Base-by-base conservation (phyloP, 2,113 vertebrate genomes). In the Pollimyrus isidori region DNA sequence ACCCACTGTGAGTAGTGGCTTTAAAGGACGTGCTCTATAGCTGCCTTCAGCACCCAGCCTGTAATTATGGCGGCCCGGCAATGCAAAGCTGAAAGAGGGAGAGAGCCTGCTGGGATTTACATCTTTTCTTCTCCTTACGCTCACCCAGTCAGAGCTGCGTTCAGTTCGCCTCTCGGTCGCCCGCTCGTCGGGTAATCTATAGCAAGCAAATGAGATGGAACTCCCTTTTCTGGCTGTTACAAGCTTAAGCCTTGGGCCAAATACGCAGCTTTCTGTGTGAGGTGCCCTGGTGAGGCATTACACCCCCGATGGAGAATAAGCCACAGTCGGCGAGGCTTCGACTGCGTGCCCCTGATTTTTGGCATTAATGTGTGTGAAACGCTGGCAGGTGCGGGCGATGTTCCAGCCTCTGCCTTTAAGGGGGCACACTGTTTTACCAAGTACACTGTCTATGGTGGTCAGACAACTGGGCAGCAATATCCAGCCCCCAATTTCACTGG, bases 151-250 rank as follows among this genome's bases (percentile, higher is more conserved):
- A 30, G 62, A 82, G 21, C 35, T 2, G 15, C 19, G 17, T 45
- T 17, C 76, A 21, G 76, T 39, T 80, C 46, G 2, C 86, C 73
- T 30, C 11, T 39, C 42, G 1, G 50, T 46, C 26, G 21, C 65
- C 58, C 52, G 15, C 39, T 82, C 9, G 39, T 21, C 50, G 26
- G 83, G 86, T 73, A 80, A 90, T 89, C 88, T 45, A 49, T 49
- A 87, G 88, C 56, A 89, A 30, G 76, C 42, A 86, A 80, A 86
- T 50, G 62, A 90, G 82, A 86, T 89, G 26, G 62, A 65, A 49
- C 48, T 35, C 58, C 21, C 46, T n/a, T 56, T 21, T 21, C 26
- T 30, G 4, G 21, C 82, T 84, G 23, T 11, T 62, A 23, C 7
- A 88, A 69, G 45, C 88, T 69, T 88, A 88, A 69, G 45, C 88